Evolutionary conservation across 2,113 vertebrate genomes (phyloP).

Genomic region (Pipa parva): DNA sequence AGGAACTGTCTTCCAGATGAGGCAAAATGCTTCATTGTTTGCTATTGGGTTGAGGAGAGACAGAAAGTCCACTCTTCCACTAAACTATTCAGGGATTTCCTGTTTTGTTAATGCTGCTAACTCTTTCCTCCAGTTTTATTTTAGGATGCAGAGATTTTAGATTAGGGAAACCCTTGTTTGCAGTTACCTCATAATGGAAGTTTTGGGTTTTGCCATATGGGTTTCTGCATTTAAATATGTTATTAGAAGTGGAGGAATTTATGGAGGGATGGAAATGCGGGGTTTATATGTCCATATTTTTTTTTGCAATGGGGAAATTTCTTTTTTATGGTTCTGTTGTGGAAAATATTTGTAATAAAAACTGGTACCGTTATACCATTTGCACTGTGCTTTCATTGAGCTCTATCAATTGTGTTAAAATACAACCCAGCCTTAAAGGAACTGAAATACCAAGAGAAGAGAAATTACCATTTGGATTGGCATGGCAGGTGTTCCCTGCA

Average conservation of each 20-base stretch:
- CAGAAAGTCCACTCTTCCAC: not conserved
- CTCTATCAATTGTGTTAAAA: too few species aligned
- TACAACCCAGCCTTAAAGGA: too few species aligned
- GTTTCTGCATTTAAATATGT: constrained; percentile 14
- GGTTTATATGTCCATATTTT: constrained; percentile 13
- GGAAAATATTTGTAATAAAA: constrained; percentile 41
- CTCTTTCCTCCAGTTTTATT: constrained; percentile 6
- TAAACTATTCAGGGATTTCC: constrained; percentile 34
- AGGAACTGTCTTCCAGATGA: constrained; percentile 11
- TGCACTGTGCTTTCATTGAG: too few species aligned
- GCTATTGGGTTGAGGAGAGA: constrained; percentile 5
- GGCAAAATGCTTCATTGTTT: not conserved
- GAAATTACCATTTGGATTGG: too few species aligned
- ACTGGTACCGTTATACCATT: constrained; percentile 1
- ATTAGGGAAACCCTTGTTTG: not conserved
- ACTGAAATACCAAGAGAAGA: too few species aligned
- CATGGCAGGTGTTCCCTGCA: too few species aligned
- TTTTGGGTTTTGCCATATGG: constrained; percentile 9
- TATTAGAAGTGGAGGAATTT: not conserved
- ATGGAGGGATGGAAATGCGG: not conserved
- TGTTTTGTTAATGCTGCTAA: constrained; percentile 37
- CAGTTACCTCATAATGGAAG: constrained; percentile 10
- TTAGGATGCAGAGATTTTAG: constrained; percentile 16
- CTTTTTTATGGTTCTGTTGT: constrained; percentile 28
- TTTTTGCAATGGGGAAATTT: constrained; percentile 20